Percentiles rank a stretch among this genome's conserved stretches.
Conservation (phyloP, 2,797 vertebrate species). For the Sebastes diploproa region DNA sequence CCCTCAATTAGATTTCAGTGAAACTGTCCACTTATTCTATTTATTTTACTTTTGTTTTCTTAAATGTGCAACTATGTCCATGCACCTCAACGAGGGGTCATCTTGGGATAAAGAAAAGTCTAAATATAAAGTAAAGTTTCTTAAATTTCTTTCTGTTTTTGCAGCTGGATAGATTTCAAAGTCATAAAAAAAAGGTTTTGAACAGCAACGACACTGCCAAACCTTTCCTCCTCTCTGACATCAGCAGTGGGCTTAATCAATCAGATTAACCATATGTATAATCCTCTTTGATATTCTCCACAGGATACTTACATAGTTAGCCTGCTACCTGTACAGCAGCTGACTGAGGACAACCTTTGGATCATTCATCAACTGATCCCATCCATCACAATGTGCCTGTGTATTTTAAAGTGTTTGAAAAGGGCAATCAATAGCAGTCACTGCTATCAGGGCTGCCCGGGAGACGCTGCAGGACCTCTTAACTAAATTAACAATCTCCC, state of each 20-base stretch:
- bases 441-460: slow-evolving; percentile 19
- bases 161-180: background rate
- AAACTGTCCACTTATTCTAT: background rate
- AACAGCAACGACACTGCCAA: background rate
- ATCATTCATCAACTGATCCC: slow-evolving; percentile 8
- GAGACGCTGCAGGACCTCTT: slow-evolving; percentile 56
- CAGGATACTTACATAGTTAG: background rate
- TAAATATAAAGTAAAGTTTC: background rate
- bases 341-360: background rate
- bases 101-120: background rate
- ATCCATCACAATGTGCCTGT: slow-evolving; percentile 31
- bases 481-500: slow-evolving; percentile 62
- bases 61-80: background rate
- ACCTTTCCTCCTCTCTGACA: background rate
- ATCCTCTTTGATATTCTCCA: background rate
- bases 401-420: slow-evolving; percentile 39
- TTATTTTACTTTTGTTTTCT: background rate
- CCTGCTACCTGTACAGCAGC: background rate
- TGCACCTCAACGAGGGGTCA: background rate
- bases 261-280: background rate
- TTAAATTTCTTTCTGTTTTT: background rate
- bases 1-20: background rate
- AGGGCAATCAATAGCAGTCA: slow-evolving; percentile 54
- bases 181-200: background rate
- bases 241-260: background rate